These are phyloP conservation scores for Apis laboriosa DNA, from an alignment of 1,140 invertebrate genomes.

Conservation along the genomic window DNA sequence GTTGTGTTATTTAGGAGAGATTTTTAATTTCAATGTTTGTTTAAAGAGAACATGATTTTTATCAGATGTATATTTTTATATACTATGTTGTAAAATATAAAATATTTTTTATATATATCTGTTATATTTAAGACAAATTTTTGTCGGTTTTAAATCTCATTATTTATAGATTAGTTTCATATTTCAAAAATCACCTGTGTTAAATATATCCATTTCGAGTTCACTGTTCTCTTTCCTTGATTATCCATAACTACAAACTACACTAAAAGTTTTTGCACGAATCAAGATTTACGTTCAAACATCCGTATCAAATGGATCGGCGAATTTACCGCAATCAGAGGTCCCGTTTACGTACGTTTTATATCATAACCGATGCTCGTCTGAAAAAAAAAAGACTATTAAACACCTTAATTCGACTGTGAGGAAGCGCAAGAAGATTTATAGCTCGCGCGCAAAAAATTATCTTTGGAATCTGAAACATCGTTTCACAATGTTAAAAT, in stretches of 20 bases:
- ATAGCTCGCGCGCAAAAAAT: slow-evolving; percentile 10
- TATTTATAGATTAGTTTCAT: too few species aligned
- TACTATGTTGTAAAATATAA: too few species aligned
- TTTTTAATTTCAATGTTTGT: too few species aligned
- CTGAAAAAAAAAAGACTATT: not conserved
- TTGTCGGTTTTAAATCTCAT: too few species aligned
- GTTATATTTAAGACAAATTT: too few species aligned
- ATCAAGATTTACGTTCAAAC: not conserved
- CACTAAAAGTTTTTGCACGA: not conserved
- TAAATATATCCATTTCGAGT: not conserved
- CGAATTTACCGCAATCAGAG: not conserved
- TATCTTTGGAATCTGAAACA: not conserved
- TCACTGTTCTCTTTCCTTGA: not conserved
- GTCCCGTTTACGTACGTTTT: not conserved
- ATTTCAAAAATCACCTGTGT: not conserved
- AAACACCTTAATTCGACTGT: not conserved
- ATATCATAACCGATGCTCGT: not conserved
- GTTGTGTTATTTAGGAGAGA: too few species aligned
- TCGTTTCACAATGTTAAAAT: not conserved
- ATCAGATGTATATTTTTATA: too few species aligned
- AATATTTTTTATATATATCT: too few species aligned
- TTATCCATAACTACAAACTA: not conserved
- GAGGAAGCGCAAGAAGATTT: not conserved
- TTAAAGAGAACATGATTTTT: too few species aligned
- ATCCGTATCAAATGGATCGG: not conserved